These are phyloP conservation scores for Linyphia triangularis DNA, from an alignment of 2,888 invertebrate species.

Conservation along the genomic window DNA sequence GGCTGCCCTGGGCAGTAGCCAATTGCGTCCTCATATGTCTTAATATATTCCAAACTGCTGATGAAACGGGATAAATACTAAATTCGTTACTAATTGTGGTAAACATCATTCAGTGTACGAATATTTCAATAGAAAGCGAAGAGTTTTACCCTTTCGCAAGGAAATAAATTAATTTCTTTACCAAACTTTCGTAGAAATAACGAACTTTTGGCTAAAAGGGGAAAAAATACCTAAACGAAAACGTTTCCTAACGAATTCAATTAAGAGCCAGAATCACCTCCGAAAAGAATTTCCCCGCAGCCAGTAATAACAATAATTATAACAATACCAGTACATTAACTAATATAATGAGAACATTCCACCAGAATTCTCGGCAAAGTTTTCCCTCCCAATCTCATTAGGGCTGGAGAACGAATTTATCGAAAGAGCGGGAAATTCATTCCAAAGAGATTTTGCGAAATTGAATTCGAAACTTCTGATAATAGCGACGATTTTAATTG, in stretches of 20 bases:
- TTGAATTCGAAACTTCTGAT: constrained; percentile 50
- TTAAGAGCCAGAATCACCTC: constrained; percentile 1
- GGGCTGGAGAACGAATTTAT: constrained; percentile 23
- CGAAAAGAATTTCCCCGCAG: constrained; percentile 5
- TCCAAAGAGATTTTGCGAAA: constrained; percentile 16
- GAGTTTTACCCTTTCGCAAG: too few relatives aligned
- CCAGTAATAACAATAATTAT: constrained; percentile 44
- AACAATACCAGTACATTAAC: constrained; percentile 47
- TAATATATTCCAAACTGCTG: too few relatives aligned
- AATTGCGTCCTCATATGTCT: too few relatives aligned
- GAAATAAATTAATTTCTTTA: not conserved
- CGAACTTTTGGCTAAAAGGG: not conserved
- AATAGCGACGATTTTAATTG: constrained; percentile 8
- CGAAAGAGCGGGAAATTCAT: constrained; percentile 1
- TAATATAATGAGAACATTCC: constrained; percentile 36
- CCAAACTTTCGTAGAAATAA: not conserved
- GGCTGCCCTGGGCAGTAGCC: too few relatives aligned
- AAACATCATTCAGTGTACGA: too few relatives aligned
- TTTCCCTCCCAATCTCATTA: constrained; percentile 21
- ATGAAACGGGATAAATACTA: too few relatives aligned
- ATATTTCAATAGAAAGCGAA: too few relatives aligned
- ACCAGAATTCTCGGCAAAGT: not conserved
- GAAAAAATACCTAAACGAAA: constrained; percentile 19
- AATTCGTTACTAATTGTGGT: too few relatives aligned
- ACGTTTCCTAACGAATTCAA: constrained; percentile 44